phyloP scores from a whole-genome alignment of 2,888 invertebrate genomes.

The Acleris sparsana region DNA sequence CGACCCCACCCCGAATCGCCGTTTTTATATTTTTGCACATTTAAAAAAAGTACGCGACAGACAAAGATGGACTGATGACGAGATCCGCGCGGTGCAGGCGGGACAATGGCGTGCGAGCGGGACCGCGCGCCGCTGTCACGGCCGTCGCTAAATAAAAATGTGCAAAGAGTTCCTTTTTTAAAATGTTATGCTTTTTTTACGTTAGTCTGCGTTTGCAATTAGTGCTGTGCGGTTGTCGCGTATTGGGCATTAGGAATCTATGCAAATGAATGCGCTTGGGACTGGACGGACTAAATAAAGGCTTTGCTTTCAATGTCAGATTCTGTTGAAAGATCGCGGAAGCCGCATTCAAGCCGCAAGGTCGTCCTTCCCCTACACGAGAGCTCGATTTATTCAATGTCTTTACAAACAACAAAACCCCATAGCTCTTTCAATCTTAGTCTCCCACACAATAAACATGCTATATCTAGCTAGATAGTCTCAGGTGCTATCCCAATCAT shows the following conservation, averaged over 20 bases:
- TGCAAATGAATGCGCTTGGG: conserved; percentile 64
- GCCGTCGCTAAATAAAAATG: conserved; percentile 80
- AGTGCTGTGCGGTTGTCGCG: conserved; percentile 78
- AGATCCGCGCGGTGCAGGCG: conserved; percentile 53
- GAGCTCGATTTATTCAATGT: conserved; percentile 2
- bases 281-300: conserved; percentile 50
- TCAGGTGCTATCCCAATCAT: conserved; percentile 55
- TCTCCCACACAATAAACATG: not conserved
- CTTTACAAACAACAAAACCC: not conserved
- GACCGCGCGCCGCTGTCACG: conserved; percentile 76
- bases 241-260: conserved; percentile 70
- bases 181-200: conserved; percentile 81
- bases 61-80: conserved; percentile 83
- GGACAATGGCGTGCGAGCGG: conserved; percentile 76
- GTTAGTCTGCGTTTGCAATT: conserved; percentile 83
- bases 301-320: conserved; percentile 59
- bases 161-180: conserved; percentile 80
- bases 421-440: not conserved
- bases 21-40: conserved; percentile 84
- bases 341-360: conserved; percentile 65
- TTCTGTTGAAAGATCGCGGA: conserved; percentile 60
- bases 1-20: conserved; percentile 73
- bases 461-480: not conserved
- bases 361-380: conserved; percentile 49
- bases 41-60: conserved; percentile 79